Evolutionary conservation across 2,888 invertebrate genomes (phyloP).

Genomic region (Sphaerophoria rueppellii): DNA sequence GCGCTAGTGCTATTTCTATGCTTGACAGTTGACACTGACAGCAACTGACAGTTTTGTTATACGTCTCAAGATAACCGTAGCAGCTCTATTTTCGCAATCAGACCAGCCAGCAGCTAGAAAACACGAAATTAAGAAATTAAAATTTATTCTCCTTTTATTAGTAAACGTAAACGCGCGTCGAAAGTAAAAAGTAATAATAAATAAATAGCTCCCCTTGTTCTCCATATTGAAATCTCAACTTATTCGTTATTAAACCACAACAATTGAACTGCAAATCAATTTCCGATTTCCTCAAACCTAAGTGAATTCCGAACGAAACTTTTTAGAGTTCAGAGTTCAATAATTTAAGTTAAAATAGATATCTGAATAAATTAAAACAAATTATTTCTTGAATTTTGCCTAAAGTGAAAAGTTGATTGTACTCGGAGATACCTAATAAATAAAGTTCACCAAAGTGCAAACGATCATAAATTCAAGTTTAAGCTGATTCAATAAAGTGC

Average conservation of each 20-base stretch:
- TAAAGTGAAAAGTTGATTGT: conserved; percentile 8
- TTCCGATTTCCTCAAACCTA: background rate
- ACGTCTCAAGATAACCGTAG: too few species aligned
- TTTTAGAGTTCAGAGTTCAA: background rate
- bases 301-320: background rate
- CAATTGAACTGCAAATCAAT: too few species aligned
- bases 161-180: conserved; percentile 20
- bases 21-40: background rate
- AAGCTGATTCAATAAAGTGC: background rate
- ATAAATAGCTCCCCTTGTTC: background rate
- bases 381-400: background rate
- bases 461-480: conserved; percentile 10
- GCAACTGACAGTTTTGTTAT: background rate
- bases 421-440: background rate
- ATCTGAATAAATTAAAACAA: background rate
- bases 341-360: background rate
- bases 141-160: background rate
- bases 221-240: background rate
- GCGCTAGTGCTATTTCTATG: too few species aligned
- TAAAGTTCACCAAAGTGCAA: conserved; percentile 5
- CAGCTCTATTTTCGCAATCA: background rate
- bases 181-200: conserved; percentile 7
- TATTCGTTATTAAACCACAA: background rate
- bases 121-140: background rate
- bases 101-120: background rate